Evolutionary conservation across 2,888 invertebrate species (phyloP).

Genomic region (Coenonympha arcania): DNA sequence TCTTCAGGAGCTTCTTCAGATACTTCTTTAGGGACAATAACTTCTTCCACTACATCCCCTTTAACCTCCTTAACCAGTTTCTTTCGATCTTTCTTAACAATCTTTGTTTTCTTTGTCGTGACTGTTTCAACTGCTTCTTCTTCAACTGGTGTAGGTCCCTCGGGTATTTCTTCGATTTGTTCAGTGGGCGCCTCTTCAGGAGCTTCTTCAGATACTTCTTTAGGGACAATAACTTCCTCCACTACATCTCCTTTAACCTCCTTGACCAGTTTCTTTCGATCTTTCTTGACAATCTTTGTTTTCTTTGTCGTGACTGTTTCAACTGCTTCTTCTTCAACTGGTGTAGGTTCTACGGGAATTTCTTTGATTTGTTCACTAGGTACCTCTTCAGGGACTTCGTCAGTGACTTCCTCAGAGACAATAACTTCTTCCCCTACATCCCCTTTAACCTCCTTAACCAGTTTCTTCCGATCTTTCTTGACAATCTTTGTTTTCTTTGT

Average conservation of each 20-base stretch:
- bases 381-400: no score
- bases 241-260: no score
- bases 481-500: constrained; percentile 63
- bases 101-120: constrained; percentile 61
- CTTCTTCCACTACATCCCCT: constrained; percentile 43
- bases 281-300: no score
- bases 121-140: constrained; percentile 58
- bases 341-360: no score
- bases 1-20: constrained; percentile 36
- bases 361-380: no score
- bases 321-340: no score
- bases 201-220: constrained; percentile 50
- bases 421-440: constrained; percentile 63
- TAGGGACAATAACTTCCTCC: constrained; percentile 64
- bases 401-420: no score
- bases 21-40: not conserved
- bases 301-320: no score
- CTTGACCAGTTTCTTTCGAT: no score
- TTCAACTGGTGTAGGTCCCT: not conserved
- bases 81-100: constrained; percentile 35
- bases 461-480: constrained; percentile 37
- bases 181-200: constrained; percentile 34
- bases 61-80: constrained; percentile 48
- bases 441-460: constrained; percentile 49
- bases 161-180: not conserved